Conservation (phyloP, 2,797 vertebrate genomes). For the Anisognathus igniventris region DNA sequence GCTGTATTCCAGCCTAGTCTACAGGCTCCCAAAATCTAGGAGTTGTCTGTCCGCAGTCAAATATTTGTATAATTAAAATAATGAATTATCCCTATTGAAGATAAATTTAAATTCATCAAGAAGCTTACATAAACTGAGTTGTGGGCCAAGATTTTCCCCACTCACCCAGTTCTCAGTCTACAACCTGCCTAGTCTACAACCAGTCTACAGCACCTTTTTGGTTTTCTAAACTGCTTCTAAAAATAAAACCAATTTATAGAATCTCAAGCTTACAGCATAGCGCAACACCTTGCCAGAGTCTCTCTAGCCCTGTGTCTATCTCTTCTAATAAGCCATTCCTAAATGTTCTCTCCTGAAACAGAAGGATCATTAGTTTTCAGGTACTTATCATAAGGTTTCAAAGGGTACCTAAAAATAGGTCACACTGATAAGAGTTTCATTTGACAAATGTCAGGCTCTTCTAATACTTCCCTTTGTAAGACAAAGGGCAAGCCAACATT, state of each 20-base stretch:
- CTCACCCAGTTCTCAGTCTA: background rate
- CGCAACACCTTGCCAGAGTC: background rate
- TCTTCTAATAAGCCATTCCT: background rate
- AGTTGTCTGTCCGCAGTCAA: background rate
- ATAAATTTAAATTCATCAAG: background rate
- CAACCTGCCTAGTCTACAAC: background rate
- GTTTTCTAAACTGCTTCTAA: background rate
- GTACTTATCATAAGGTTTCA: conserved; percentile 7
- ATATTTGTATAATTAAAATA: background rate
- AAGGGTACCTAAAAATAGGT: conserved; percentile 51
- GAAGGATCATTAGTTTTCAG: background rate
- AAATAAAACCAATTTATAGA: background rate
- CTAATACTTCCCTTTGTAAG: conserved; percentile 6
- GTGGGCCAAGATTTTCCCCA: background rate
- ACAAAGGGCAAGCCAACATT: conserved; percentile 47
- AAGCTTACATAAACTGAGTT: background rate
- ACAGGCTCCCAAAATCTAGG: background rate
- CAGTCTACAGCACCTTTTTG: background rate
- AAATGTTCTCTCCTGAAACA: conserved; percentile 4
- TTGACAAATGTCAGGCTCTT: conserved; percentile 41
- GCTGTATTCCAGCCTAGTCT: background rate
- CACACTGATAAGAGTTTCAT: conserved; percentile 2
- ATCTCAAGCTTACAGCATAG: background rate
- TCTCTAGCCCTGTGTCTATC: background rate
- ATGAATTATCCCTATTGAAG: background rate